Conservation (phyloP, 2,797 vertebrate genomes). For the Anolis apletophallus region DNA sequence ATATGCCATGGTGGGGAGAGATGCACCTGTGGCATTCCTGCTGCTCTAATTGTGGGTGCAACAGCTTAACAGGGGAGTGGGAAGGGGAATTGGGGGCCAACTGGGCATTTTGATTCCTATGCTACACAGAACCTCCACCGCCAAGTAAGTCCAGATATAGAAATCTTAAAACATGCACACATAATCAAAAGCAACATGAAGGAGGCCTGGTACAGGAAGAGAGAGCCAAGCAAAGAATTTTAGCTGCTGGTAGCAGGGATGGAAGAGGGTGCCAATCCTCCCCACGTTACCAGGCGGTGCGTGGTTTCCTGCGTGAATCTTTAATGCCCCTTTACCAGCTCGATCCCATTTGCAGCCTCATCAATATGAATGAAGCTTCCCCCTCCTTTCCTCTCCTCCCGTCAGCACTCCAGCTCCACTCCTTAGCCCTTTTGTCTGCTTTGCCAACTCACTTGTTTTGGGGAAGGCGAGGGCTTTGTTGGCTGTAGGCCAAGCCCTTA, state of each 20-base stretch:
- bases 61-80: no score
- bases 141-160: not conserved
- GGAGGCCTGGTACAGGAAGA: not conserved
- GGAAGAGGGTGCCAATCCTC: accelerated
- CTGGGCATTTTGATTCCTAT: not conserved
- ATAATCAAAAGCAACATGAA: not conserved
- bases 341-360: conserved; percentile 55
- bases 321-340: conserved; percentile 50
- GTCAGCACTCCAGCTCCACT: not conserved
- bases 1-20: not conserved
- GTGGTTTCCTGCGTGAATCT: conserved; percentile 24
- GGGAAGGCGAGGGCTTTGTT: conserved; percentile 7
- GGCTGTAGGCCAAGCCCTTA: not conserved
- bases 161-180: not conserved
- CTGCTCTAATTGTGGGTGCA: not conserved
- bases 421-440: not conserved
- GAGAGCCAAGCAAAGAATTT: not conserved
- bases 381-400: not conserved
- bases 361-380: conserved; percentile 52
- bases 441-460: conserved; percentile 21
- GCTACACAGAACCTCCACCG: no score
- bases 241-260: not conserved
- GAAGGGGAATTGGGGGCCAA: not conserved
- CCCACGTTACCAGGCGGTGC: not conserved
- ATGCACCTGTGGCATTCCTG: not conserved